Base-by-base conservation (phyloP, 2,113 vertebrate genomes). In the Puntigrus tetrazona region DNA sequence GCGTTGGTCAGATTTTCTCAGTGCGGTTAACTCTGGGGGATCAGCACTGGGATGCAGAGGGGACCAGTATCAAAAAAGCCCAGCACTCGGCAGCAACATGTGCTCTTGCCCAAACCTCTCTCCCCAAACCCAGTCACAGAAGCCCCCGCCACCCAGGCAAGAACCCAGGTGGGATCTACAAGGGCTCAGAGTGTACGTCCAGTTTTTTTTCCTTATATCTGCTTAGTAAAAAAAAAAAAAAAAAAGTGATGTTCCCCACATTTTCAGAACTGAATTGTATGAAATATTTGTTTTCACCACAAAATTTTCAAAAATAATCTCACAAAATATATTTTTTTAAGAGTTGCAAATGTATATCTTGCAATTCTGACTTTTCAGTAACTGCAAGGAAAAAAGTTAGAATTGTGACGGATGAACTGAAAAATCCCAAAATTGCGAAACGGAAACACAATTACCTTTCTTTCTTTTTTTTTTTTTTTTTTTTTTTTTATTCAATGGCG, bases 31-130 rank as follows among this genome's bases (percentile, higher is more conserved):
- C 95, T 57, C 94, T 98, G 89, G 97, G 96, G 91, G 96, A 98
- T 93, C 96, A 97, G 92, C 93, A 95, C 45, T 98, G 97, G 96
- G 95, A 98, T 90, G 96, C 96, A 87, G 96, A 97, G 93, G 96
- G 96, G 93, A 96, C 95, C 91, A 97, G 96, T 94, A 96, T 98
- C 92, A 97, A 98, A 94, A 98, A 98, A 93, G 96, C 96, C 38
- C 96, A 99, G 93, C 96, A 98, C 75, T 95, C 96, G 1, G 96
- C 96, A 90, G 96, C 96, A 92, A 93, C 95, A 87, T 96, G 95
- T 90, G 96, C 96, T 93, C 94, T 98, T 86, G 91, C 94, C 89
- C 96, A 96, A 92, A 97, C 96, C 31, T 95, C 95, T 61, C 96
- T 97, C 90, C 96, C 96, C 20, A 98, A 97, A 85, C 97, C 96